Evolutionary conservation across 2,113 vertebrate species (phyloP), one percentile per base, ranked within the genome.

Genomic region (Pelobates fuscus): DNA sequence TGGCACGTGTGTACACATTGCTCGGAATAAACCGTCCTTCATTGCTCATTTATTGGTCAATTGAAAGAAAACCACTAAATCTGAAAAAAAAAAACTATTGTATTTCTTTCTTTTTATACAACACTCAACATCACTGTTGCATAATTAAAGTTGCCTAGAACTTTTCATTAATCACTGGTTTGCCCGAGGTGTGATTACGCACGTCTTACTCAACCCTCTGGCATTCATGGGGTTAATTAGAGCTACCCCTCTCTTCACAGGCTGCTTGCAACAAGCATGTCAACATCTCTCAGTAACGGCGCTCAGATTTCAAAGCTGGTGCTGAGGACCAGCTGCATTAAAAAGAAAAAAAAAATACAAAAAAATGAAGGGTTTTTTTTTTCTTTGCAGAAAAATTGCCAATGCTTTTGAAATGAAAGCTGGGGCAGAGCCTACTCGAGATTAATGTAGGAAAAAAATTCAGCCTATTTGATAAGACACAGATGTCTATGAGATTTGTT

Each of bases 281-380:
- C 85, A 78, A 89, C 86, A 84, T 82, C 84, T 82, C 84, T 85
- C 79, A 60, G 78, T 64, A 49, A 77, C 1, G 67, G 14, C 29
- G 82, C 88, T 96, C 92, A 14, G 77, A 89, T 95, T 95, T 96
- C 94, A 96, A 97, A 95, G 93, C 84, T 79, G 0, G 81, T 87
- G 82, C 84, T 87, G 66, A 61, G 67, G 80, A 86, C 89, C 94
- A 94, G 94, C 92, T 95, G 94, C 86, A 18, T 14, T 14, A 12
- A 49, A 49, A 49, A 49, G 15, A 49, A 49, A 49, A 49, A 49
- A 49, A 49, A 49, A 41, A 41, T 8, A 41, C 14, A 1, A 41
- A 41, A 41, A 41, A 41, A 41, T 8, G 14, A 41, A 41, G n/a
- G n/a, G n/a, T 49, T 49, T 49, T 82, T 81, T 86, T 81, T 64